Evolutionary conservation across 2,888 invertebrate species (phyloP), one percentile per base, ranked within the genome.

Genomic region (Tethea ocularis): DNA sequence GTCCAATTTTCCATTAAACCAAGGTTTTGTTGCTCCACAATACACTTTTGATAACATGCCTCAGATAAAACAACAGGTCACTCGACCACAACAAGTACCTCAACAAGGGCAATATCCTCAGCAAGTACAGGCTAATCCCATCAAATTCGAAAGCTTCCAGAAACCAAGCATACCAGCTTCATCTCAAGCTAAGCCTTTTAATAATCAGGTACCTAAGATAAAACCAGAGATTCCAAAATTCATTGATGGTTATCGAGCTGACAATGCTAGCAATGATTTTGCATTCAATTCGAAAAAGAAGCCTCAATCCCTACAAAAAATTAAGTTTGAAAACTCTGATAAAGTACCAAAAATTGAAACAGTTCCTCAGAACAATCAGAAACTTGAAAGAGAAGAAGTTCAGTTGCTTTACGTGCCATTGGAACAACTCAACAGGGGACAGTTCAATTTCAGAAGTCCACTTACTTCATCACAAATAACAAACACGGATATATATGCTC

Each of bases 391-490:
- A 70, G 95, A 96, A 83, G 95, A 96, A 85, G 95, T 97, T 0
- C 97, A 97, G 77, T 84, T 97, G 41, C 90, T 97, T 0, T 97
- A 97, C 77, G 97, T 97, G 0, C 97, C 97, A 6, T 93, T 97
- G 24, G 97, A 97, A 75, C 95, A 96, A 0, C 83, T 97, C 23
- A 95, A 95, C 68, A 83, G 86, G 69, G 93, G 93, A 10, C 89
- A 90, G 65, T 91, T 86, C 64, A 88, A 91, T 75, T 86, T 90
- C 59, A 84, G 88, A 67, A 86, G 72, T 59, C 87, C 89, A 3
- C 53, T 84, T 23, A 71, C 80, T 5, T 61, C 70, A 29, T 67
- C 87, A 1, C 88, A 89, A 59, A 61, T 85, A 33, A 61, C 87
- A 4, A 87, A 87, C 61, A 66, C 82, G 4, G 89, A 91, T 58